These are phyloP conservation scores for Brachyhypopomus gauderio DNA, from an alignment of 2,113 vertebrate genomes.

Conservation along the genomic window DNA sequence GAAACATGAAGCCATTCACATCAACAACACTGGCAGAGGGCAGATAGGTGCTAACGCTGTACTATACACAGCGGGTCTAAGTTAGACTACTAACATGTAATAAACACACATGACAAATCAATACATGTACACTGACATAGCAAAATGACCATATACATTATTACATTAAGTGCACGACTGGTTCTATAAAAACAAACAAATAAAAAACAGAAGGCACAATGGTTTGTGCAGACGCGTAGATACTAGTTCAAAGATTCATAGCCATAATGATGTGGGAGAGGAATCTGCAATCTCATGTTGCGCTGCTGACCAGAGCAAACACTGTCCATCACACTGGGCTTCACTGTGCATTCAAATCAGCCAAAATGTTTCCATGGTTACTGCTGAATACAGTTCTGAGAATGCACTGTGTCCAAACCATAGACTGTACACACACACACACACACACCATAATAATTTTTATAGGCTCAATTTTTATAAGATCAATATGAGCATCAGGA, in stretches of 20 bases:
- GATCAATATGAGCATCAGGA: too few relatives aligned
- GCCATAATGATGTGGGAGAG: constrained; percentile 54
- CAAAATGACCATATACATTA: constrained; percentile 64
- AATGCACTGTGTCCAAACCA: too few relatives aligned
- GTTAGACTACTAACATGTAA: constrained; percentile 70
- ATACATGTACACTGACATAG: constrained; percentile 52
- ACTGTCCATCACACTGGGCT: constrained; percentile 14
- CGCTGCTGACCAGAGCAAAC: constrained; percentile 56
- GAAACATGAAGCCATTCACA: too few relatives aligned
- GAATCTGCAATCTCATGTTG: neutral
- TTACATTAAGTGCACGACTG: constrained; percentile 73
- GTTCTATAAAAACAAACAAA: constrained; percentile 62
- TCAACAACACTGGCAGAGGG: neutral
- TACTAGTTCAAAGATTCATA: constrained; percentile 69
- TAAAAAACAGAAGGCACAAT: constrained; percentile 18
- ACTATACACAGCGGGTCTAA: constrained; percentile 21
- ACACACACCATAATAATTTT: too few relatives aligned
- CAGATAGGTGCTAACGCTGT: neutral
- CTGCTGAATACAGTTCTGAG: too few relatives aligned
- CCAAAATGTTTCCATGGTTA: too few relatives aligned
- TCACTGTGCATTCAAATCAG: constrained; percentile 10
- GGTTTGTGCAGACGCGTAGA: constrained; percentile 59
- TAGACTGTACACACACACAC: too few relatives aligned
- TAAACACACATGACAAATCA: constrained; percentile 50
- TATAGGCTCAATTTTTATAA: too few relatives aligned